Evolutionary conservation across 2,888 invertebrate genomes (phyloP).

Genomic region (Polymixis lichenea): DNA sequence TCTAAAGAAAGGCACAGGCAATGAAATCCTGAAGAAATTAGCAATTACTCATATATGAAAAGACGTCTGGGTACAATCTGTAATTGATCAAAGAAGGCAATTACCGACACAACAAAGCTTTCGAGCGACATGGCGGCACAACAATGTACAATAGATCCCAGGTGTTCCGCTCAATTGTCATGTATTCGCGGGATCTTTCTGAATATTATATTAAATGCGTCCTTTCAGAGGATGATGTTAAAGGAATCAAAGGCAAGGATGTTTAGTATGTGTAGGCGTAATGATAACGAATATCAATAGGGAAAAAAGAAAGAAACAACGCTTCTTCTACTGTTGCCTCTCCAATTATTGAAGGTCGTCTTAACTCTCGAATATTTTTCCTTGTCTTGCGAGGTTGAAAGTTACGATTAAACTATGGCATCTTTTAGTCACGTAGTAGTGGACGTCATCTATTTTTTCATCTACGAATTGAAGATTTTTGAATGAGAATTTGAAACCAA

Average conservation of each 20-base stretch:
- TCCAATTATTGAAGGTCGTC: constrained; percentile 19
- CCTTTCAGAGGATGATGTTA: constrained; percentile 27
- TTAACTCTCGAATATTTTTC: not conserved
- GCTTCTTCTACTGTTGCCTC: not conserved
- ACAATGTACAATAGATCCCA: constrained; percentile 53
- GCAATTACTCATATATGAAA: constrained; percentile 52
- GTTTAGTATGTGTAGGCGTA: constrained; percentile 2
- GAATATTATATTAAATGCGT: constrained; percentile 34
- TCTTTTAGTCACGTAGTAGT: no score
- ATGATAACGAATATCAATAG: constrained; percentile 22
- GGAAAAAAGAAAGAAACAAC: not conserved
- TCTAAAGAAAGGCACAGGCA: constrained; percentile 22
- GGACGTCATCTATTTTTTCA: no score
- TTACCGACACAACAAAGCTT: constrained; percentile 53
- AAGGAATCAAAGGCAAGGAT: constrained; percentile 25
- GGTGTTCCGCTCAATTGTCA: constrained; percentile 55
- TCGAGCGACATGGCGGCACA: constrained; percentile 18
- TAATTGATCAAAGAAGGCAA: constrained; percentile 66
- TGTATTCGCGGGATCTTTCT: constrained; percentile 21
- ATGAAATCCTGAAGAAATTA: constrained; percentile 53
- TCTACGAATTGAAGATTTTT: not conserved
- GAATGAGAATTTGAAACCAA: not conserved
- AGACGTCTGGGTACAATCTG: constrained; percentile 52
- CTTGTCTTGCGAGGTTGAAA: no score
- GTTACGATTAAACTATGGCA: not conserved